A percentile compares a stretch with the other conserved stretches of the same genome.
Evolutionary conservation across 2,797 vertebrate species (phyloP).

Genomic region (Pseudomugil tenellus): DNA sequence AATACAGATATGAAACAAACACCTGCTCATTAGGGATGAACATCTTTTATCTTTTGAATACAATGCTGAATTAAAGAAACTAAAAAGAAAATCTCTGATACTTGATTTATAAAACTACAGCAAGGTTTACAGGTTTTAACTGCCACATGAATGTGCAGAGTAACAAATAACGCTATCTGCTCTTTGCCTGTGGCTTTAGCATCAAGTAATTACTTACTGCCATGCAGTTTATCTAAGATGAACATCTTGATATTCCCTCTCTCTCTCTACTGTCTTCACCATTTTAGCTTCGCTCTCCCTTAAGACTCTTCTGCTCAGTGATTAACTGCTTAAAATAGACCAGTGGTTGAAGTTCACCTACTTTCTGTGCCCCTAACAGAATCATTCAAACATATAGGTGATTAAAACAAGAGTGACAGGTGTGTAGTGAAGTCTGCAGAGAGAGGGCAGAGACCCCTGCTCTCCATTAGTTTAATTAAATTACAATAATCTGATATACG

Average conservation of each 20-base stretch:
- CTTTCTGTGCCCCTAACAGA: constrained; percentile 36
- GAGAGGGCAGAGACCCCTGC: constrained; percentile 37
- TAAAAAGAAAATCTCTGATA: background rate
- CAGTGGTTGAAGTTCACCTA: constrained; percentile 42
- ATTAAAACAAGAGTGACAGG: constrained; percentile 71
- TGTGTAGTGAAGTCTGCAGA: constrained; percentile 41
- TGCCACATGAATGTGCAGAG: constrained; percentile 9
- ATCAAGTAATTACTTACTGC: constrained; percentile 32
- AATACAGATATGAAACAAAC: too few species aligned
- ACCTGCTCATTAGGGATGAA: too few species aligned
- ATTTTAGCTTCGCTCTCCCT: constrained; percentile 20
- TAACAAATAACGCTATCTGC: constrained; percentile 42
- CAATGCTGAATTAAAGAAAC: background rate
- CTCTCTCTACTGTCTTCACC: constrained; percentile 24
- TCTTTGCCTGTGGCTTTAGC: constrained; percentile 44
- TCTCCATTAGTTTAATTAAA: constrained; percentile 74
- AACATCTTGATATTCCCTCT: constrained; percentile 60
- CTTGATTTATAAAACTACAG: background rate
- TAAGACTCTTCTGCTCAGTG: constrained; percentile 34
- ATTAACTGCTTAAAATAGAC: constrained; percentile 58
- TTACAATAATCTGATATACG: constrained; percentile 70
- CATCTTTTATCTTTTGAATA: too few species aligned
- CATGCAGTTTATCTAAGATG: constrained; percentile 60
- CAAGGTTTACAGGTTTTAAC: constrained; percentile 5
- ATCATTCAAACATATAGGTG: constrained; percentile 56